phyloP scores from a whole-genome alignment of 2,797 vertebrate genomes.

The Gorsachius magnificus region DNA sequence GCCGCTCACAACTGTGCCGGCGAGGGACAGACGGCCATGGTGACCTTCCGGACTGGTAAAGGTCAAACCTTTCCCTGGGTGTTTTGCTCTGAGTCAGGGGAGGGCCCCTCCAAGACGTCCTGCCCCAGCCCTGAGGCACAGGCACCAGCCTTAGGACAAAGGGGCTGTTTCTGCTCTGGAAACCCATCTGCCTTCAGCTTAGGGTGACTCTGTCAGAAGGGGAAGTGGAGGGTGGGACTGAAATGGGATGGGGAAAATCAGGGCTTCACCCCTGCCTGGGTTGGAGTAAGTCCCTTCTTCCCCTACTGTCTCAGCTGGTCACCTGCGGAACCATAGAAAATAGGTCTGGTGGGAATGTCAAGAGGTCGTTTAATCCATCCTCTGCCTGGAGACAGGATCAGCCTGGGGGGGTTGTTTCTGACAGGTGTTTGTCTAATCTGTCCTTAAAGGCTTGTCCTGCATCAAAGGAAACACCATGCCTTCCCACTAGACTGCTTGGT shows the following conservation, averaged over 20 bases:
- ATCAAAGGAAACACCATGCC: neutral
- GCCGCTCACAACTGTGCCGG: constrained; percentile 92
- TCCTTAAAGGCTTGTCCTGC: neutral
- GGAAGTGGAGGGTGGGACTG: neutral
- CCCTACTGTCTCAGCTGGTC: neutral
- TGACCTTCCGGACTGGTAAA: constrained; percentile 96
- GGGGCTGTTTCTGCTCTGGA: neutral
- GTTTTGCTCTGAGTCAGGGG: neutral
- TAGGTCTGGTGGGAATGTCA: neutral
- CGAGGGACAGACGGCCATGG: constrained; percentile 95
- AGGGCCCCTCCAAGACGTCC: neutral
- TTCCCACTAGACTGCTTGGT: neutral
- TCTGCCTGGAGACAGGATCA: neutral
- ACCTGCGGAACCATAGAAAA: neutral
- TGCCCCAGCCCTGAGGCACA: neutral
- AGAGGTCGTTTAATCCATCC: neutral
- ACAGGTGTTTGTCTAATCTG: neutral
- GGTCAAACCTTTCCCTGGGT: constrained; percentile 27
- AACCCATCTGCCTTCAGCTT: neutral
- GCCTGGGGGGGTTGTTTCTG: neutral
- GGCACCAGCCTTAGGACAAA: neutral
- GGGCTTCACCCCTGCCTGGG: neutral
- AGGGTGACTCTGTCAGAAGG: neutral
- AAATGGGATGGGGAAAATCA: neutral
- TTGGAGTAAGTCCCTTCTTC: neutral